phyloP scores from a whole-genome alignment of 2,113 vertebrate species.

The Nesogale talazaci region DNA sequence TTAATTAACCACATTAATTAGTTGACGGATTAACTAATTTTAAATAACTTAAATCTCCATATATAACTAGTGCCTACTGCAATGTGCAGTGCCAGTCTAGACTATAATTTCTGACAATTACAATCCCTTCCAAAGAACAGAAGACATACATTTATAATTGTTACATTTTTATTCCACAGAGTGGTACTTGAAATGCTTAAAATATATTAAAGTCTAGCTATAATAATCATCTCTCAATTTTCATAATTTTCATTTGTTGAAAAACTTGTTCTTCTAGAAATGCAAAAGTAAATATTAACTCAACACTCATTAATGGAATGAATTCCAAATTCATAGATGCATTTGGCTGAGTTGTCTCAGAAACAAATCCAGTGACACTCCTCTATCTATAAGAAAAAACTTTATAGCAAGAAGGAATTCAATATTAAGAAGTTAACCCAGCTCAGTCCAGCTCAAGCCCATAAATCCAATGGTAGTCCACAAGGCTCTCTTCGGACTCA shows the following conservation, averaged over 20 bases:
- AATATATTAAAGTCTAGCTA: conserved; percentile 32
- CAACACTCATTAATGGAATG: neutral
- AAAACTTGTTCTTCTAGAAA: neutral
- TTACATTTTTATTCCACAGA: too few species aligned
- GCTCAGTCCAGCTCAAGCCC: too few species aligned
- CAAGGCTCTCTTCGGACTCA: too few species aligned
- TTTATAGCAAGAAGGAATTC: too few species aligned
- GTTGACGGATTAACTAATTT: neutral
- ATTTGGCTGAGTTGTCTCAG: too few species aligned
- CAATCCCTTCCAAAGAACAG: too few species aligned
- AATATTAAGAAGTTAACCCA: too few species aligned
- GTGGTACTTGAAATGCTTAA: neutral
- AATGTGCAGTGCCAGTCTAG: neutral
- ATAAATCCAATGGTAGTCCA: too few species aligned
- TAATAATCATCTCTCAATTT: neutral
- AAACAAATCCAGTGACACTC: too few species aligned
- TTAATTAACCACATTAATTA: too few species aligned
- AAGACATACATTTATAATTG: too few species aligned
- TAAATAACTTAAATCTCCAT: neutral
- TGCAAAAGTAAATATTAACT: neutral
- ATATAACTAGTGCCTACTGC: neutral
- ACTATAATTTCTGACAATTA: neutral
- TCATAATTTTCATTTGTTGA: neutral
- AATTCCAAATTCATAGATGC: neutral
- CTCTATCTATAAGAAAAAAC: too few species aligned